Conservation (phyloP, 2,797 vertebrate species). For the Chrysocyon brachyurus region DNA sequence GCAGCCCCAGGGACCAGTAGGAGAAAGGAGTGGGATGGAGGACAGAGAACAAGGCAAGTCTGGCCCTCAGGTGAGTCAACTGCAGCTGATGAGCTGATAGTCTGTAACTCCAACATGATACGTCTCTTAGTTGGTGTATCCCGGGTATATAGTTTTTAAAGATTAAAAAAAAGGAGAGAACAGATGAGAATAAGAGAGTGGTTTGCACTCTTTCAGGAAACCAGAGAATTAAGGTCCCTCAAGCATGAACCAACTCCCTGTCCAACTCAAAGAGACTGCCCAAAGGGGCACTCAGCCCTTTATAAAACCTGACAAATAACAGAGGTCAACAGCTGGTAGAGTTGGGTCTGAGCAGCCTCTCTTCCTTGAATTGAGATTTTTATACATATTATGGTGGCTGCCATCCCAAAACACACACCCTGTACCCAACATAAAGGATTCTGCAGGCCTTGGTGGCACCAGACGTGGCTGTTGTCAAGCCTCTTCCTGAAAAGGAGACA, state of each 20-base stretch:
- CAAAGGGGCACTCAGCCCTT: neutral
- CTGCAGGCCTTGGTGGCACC: rapidly evolving
- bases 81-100: rapidly evolving
- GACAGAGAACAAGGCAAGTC: neutral
- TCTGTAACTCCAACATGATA: rapidly evolving
- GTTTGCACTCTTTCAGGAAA: neutral
- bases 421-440: rapidly evolving
- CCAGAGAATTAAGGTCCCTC: neutral
- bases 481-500: neutral
- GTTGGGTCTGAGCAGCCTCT: rapidly evolving
- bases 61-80: too few species aligned
- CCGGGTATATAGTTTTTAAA: neutral
- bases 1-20: neutral
- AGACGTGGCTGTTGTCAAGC: neutral
- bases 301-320: neutral
- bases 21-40: rapidly evolving
- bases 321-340: neutral
- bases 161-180: neutral
- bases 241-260: too few species aligned
- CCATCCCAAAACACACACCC: rapidly evolving
- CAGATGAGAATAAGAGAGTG: neutral
- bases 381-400: rapidly evolving
- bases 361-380: neutral
- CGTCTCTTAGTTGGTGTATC: neutral
- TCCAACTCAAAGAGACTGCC: rapidly evolving